phyloP scores from a whole-genome alignment of 2,888 invertebrate species.

The Aquatica leii region DNA sequence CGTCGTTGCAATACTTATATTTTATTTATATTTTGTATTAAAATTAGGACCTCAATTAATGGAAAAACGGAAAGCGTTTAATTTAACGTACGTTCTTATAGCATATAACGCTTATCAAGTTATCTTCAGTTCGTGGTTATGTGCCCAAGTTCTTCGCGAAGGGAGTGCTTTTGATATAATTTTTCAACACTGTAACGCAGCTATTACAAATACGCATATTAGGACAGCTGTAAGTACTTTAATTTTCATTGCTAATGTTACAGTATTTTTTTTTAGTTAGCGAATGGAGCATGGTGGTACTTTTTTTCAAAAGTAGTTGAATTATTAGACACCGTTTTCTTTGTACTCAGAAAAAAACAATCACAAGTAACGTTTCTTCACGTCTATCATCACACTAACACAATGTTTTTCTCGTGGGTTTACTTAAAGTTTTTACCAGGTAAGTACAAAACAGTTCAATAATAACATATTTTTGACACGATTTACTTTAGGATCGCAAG shows the following conservation, averaged over 20 bases:
- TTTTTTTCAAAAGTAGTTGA: slow-evolving; percentile 82
- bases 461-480: neutral
- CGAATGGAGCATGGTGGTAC: slow-evolving; percentile 78
- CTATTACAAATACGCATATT: slow-evolving; percentile 22
- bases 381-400: slow-evolving; percentile 86
- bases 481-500: slow-evolving; percentile 76
- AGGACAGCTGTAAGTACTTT: slow-evolving; percentile 37
- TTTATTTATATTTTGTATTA: slow-evolving; percentile 77
- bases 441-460: slow-evolving; percentile 48
- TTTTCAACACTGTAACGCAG: slow-evolving; percentile 35
- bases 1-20: slow-evolving; percentile 69
- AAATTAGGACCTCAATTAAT: slow-evolving; percentile 80
- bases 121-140: slow-evolving; percentile 79
- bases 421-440: slow-evolving; percentile 81
- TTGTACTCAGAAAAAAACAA: slow-evolving; percentile 88
- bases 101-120: slow-evolving; percentile 91
- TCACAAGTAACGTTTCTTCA: slow-evolving; percentile 89
- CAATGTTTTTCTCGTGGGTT: slow-evolving; percentile 82
- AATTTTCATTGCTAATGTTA: neutral
- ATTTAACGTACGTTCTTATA: slow-evolving; percentile 76
- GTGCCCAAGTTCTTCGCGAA: slow-evolving; percentile 55
- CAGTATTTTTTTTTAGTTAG: slow-evolving; percentile 61
- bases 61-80: slow-evolving; percentile 76
- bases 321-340: slow-evolving; percentile 84
- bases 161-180: slow-evolving; percentile 17